Percentiles rank a stretch among this genome's conserved stretches.
Evolutionary conservation across 2,888 invertebrate species (phyloP).

Genomic region (Catonia carolina): DNA sequence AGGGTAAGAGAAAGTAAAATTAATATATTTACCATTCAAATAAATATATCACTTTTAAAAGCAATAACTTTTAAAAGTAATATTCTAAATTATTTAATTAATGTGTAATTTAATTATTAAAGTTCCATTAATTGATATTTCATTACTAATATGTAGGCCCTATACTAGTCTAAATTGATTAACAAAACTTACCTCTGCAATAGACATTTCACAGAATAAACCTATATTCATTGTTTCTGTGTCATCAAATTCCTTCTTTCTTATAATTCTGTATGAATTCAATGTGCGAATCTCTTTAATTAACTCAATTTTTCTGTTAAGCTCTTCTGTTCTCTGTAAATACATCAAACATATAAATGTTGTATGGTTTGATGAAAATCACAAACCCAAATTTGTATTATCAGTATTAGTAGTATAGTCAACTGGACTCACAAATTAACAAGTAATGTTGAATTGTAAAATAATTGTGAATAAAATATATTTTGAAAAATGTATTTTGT

Average conservation of each 20-base stretch:
- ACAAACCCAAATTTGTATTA: no score
- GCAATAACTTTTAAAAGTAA: no score
- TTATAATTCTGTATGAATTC: slow-evolving; percentile 5
- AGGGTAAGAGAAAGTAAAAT: no score
- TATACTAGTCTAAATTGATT: not conserved
- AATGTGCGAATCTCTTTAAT: slow-evolving; percentile 21
- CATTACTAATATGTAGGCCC: not conserved
- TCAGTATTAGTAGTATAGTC: no score
- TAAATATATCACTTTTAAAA: no score
- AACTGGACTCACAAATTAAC: no score
- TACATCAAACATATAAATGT: not conserved
- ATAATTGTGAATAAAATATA: no score
- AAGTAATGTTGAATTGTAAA: no score
- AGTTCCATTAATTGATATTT: not conserved
- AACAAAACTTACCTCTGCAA: slow-evolving; percentile 18
- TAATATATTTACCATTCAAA: no score
- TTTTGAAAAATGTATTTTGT: no score
- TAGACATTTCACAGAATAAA: slow-evolving; percentile 22
- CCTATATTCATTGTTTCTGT: slow-evolving; percentile 24
- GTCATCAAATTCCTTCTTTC: slow-evolving; percentile 17
- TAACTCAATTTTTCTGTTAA: slow-evolving; percentile 15
- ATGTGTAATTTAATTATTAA: no score
- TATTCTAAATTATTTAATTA: no score
- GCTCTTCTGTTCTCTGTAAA: slow-evolving; percentile 19
- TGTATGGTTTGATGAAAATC: not conserved